Conservation (phyloP, 2,113 vertebrate genomes). For the Morone chrysops region DNA sequence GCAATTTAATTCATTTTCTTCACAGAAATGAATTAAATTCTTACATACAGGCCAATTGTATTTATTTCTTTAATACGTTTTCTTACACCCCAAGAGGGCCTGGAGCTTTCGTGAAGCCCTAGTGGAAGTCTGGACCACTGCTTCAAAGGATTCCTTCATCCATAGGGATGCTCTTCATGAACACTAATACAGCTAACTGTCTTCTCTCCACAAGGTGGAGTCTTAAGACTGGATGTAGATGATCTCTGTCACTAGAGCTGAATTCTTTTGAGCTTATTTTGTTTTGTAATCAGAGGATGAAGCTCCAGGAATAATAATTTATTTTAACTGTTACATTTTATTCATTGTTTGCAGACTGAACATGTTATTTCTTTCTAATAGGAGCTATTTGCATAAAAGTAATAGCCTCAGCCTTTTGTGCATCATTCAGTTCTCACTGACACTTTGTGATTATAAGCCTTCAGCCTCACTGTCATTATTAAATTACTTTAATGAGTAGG, state of each 20-base stretch:
- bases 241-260: not conserved
- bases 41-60: too few relatives aligned
- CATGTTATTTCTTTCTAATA: not conserved
- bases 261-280: not conserved
- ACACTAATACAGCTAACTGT: not conserved
- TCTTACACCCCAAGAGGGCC: too few relatives aligned
- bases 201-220: conserved; percentile 50
- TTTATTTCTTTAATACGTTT: too few relatives aligned
- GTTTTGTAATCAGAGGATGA: not conserved
- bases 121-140: too few relatives aligned
- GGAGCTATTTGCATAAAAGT: conserved; percentile 10
- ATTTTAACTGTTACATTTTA: not conserved
- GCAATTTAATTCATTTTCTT: too few relatives aligned
- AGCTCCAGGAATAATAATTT: not conserved
- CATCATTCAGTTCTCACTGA: conserved; percentile 22
- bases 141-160: not conserved
- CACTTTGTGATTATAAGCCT: conserved; percentile 22
- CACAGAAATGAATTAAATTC: too few relatives aligned
- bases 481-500: conserved; percentile 32
- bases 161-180: too few relatives aligned
- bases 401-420: conserved; percentile 22
- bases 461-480: conserved; percentile 32
- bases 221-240: not conserved
- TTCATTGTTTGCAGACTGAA: conserved; percentile 17
- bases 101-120: too few relatives aligned